These are phyloP conservation scores for Bombylius discolor DNA, from an alignment of 2,888 invertebrate species.

Conservation along the genomic window DNA sequence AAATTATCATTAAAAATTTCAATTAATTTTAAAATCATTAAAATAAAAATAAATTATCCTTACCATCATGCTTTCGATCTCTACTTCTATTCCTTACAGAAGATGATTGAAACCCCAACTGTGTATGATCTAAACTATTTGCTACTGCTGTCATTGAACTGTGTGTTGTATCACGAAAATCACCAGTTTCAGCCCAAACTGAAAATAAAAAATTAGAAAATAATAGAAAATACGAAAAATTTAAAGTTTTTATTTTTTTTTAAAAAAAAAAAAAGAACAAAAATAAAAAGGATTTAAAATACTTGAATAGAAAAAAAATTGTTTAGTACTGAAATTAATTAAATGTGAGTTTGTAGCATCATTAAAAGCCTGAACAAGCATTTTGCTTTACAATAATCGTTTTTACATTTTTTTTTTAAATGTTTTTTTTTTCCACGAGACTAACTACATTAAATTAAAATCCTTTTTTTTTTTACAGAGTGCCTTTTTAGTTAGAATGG, in stretches of 20 bases:
- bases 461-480: too few species aligned
- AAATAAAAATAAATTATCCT: conserved; percentile 25
- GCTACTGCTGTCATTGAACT: conserved; percentile 52
- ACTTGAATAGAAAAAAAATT: too few species aligned
- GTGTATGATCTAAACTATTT: conserved; percentile 50
- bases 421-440: too few species aligned
- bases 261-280: conserved; percentile 2
- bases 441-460: too few species aligned
- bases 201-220: conserved; percentile 36
- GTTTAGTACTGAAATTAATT: too few species aligned
- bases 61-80: conserved; percentile 44
- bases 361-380: too few species aligned
- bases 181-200: conserved; percentile 85
- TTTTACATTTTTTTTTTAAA: too few species aligned
- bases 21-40: too few species aligned
- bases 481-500: too few species aligned
- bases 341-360: too few species aligned
- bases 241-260: conserved; percentile 3
- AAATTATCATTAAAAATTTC: neutral
- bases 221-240: neutral
- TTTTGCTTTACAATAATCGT: too few species aligned
- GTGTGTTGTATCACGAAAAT: conserved; percentile 73
- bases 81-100: conserved; percentile 53
- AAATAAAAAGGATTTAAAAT: too few species aligned
- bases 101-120: conserved; percentile 53